Conservation (phyloP, 2,113 vertebrate genomes). For the Zapus hudsonius region DNA sequence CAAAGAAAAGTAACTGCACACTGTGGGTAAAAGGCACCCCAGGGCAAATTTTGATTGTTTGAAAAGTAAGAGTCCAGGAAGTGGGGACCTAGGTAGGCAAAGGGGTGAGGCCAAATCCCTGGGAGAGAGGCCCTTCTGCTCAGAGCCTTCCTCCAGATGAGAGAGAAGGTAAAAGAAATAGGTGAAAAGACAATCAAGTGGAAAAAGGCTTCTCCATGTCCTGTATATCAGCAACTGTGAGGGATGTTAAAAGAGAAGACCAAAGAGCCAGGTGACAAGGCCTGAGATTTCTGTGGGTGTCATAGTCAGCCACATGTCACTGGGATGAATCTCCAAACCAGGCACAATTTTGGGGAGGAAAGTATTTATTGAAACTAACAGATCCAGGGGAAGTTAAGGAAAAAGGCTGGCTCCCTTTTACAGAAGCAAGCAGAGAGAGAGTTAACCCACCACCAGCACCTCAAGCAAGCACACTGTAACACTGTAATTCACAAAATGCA, state of each 20-base stretch:
- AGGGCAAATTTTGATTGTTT: background rate
- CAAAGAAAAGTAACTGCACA: background rate
- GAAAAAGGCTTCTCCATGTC: background rate
- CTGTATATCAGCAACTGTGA: background rate
- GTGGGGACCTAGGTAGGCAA: background rate
- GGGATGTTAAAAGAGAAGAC: background rate
- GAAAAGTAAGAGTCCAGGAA: background rate
- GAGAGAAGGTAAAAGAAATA: background rate
- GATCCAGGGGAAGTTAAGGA: too few species aligned
- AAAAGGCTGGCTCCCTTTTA: too few species aligned
- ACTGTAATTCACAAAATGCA: too few species aligned
- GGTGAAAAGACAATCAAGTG: background rate
- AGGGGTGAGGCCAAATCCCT: background rate
- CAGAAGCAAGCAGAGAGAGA: too few species aligned
- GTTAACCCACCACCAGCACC: too few species aligned
- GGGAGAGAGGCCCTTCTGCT: background rate
- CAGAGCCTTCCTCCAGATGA: background rate
- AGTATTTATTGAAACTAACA: too few species aligned
- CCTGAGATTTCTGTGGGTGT: background rate
- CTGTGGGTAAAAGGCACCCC: background rate
- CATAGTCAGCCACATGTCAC: too few species aligned
- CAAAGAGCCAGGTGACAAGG: background rate
- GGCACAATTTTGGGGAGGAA: too few species aligned
- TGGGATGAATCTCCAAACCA: too few species aligned
- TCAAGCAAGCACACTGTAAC: too few species aligned